These are phyloP conservation scores for Temnothorax curvispinosus DNA, from an alignment of 1,140 invertebrate genomes.

Conservation along the genomic window DNA sequence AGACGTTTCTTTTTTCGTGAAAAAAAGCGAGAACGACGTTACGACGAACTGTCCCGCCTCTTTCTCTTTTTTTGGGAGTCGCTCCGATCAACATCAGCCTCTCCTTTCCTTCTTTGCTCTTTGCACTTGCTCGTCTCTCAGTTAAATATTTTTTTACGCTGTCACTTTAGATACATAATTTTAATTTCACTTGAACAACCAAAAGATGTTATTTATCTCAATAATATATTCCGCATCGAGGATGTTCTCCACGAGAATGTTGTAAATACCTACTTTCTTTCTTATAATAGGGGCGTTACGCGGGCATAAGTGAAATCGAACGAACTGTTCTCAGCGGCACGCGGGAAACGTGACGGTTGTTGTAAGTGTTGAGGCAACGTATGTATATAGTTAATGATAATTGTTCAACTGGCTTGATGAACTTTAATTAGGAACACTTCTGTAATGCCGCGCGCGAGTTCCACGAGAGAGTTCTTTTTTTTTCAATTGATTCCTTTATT, in stretches of 20 bases:
- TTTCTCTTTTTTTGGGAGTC: slow-evolving; percentile 1
- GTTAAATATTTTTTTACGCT: neutral
- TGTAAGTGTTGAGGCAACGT: slow-evolving; percentile 64
- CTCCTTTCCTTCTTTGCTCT: neutral
- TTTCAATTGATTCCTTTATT: slow-evolving; percentile 1
- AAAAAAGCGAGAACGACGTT: neutral
- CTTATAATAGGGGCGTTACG: slow-evolving; percentile 29
- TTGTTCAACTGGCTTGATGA: slow-evolving; percentile 79
- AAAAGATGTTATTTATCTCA: neutral
- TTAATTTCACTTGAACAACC: neutral
- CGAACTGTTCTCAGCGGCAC: slow-evolving; percentile 5
- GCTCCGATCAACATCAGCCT: neutral
- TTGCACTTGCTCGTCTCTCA: neutral
- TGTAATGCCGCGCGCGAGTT: slow-evolving; percentile 60
- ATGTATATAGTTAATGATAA: slow-evolving; percentile 76
- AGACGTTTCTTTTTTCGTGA: slow-evolving; percentile 35
- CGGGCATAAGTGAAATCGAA: slow-evolving; percentile 53
- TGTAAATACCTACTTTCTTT: neutral
- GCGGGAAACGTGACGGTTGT: slow-evolving; percentile 38
- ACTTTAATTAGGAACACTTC: slow-evolving; percentile 75
- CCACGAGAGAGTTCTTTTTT: slow-evolving; percentile 36
- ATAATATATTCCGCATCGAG: neutral
- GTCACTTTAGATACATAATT: neutral
- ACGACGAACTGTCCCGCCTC: neutral
- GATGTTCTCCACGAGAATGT: neutral